These are phyloP conservation scores for Liasis olivaceus DNA, from an alignment of 2,797 vertebrate genomes.

Conservation along the genomic window DNA sequence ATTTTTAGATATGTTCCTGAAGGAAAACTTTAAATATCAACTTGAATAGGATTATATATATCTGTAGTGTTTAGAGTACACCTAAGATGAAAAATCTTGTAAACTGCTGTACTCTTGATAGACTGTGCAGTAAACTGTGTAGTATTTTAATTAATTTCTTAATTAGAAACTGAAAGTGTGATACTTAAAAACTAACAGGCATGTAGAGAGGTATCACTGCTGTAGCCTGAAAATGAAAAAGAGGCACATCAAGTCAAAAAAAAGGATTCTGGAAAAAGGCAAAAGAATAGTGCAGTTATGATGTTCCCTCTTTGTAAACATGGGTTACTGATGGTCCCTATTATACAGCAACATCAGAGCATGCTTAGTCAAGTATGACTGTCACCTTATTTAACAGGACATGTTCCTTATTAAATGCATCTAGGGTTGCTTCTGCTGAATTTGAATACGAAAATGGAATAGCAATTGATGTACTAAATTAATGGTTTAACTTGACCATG, in stretches of 20 bases:
- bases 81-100: slow-evolving; percentile 61
- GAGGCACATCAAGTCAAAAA: slow-evolving; percentile 19
- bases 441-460: neutral
- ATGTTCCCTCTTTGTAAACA: slow-evolving; percentile 31
- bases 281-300: slow-evolving; percentile 54
- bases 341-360: slow-evolving; percentile 35
- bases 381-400: neutral
- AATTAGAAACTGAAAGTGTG: slow-evolving; percentile 62
- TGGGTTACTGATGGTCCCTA: slow-evolving; percentile 46
- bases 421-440: neutral
- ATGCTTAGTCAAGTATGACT: neutral
- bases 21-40: slow-evolving; percentile 63
- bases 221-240: slow-evolving; percentile 47
- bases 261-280: slow-evolving; percentile 51
- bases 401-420: neutral
- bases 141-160: slow-evolving; percentile 75
- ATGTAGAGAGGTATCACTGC: slow-evolving; percentile 55
- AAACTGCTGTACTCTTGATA: slow-evolving; percentile 64
- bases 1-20: slow-evolving; percentile 56
- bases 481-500: neutral
- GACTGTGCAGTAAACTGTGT: slow-evolving; percentile 69
- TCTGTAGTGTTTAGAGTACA: slow-evolving; percentile 58
- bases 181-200: slow-evolving; percentile 62
- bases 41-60: slow-evolving; percentile 53
- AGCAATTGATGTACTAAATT: neutral